These are phyloP conservation scores for Drosophila novamexicana DNA, from an alignment of 1,140 invertebrate genomes.

Conservation along the genomic window DNA sequence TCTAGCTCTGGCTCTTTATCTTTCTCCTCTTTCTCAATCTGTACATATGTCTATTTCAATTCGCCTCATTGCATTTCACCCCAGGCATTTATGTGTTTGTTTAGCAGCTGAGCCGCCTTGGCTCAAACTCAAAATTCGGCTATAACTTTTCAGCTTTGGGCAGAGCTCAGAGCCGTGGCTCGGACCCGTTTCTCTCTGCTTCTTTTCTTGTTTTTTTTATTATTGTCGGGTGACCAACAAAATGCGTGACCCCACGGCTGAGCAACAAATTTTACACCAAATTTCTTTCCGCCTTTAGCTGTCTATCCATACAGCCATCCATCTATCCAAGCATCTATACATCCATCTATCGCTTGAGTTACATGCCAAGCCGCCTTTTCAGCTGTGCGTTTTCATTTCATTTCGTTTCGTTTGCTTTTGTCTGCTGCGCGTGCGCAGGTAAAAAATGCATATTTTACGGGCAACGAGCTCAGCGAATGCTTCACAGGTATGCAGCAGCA, in stretches of 20 bases:
- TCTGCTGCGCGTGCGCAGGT: slow-evolving; percentile 20
- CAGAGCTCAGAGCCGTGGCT: background rate
- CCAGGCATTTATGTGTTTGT: slow-evolving; percentile 62
- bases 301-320: slow-evolving; percentile 26
- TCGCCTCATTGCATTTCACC: slow-evolving; percentile 38
- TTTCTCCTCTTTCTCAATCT: slow-evolving; percentile 14
- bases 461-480: slow-evolving; percentile 21
- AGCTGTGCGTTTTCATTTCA: slow-evolving; percentile 30
- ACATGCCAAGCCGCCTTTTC: slow-evolving; percentile 30
- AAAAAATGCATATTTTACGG: slow-evolving; percentile 31
- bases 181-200: slow-evolving; percentile 34
- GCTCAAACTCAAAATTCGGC: slow-evolving; percentile 6
- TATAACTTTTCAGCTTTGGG: slow-evolving; percentile 6
- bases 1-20: background rate
- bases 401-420: slow-evolving; percentile 46
- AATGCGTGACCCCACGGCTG: slow-evolving; percentile 66
- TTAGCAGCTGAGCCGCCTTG: slow-evolving; percentile 50
- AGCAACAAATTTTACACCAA: slow-evolving; percentile 69
- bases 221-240: slow-evolving; percentile 34
- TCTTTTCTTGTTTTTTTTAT: slow-evolving; percentile 26
- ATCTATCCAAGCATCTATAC: slow-evolving; percentile 39
- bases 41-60: slow-evolving; percentile 11
- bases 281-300: slow-evolving; percentile 65
- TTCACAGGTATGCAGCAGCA: slow-evolving; percentile 14
- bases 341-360: slow-evolving; percentile 46